These are phyloP conservation scores for Zoanthus solanderi DNA, from an alignment of 92 coral and sea anemone species.

Conservation along the genomic window DNA sequence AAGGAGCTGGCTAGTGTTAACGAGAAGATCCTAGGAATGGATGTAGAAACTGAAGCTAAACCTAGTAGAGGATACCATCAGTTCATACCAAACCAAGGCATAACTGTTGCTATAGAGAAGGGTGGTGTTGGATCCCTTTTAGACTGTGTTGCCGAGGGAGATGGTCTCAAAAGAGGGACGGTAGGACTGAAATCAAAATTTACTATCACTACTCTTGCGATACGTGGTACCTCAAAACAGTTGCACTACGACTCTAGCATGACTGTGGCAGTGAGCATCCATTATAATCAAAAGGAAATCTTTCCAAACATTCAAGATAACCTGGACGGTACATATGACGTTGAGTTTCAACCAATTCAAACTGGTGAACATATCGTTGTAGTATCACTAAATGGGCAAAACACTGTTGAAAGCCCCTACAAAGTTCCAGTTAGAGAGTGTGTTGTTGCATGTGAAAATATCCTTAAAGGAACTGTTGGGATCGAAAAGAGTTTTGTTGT, in stretches of 20 bases:
- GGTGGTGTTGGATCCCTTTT: constrained; percentile 46
- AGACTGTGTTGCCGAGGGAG: constrained; percentile 43
- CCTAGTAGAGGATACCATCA: constrained; percentile 43
- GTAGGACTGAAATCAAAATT: constrained; percentile 31
- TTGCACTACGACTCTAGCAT: constrained; percentile 30
- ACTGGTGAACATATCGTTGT: constrained; percentile 12
- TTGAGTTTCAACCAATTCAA: constrained; percentile 14
- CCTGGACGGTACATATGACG: constrained; percentile 18
- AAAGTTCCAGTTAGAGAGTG: constrained; percentile 34
- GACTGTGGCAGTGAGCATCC: constrained; percentile 15
- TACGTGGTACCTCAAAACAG: constrained; percentile 34
- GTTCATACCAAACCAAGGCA: constrained; percentile 29
- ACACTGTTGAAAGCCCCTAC: constrained; percentile 36
- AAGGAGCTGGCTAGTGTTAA: not conserved
- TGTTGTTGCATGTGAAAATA: constrained; percentile 26
- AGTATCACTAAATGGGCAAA: constrained; percentile 25
- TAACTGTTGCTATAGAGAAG: constrained; percentile 1
- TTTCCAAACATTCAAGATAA: constrained; percentile 13
- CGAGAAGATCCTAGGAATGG: not conserved
- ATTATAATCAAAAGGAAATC: not conserved
- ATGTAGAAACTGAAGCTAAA: constrained; percentile 21
- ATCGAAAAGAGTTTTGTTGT: constrained; percentile 36
- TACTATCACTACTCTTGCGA: constrained; percentile 33
- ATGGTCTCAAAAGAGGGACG: constrained; percentile 25
- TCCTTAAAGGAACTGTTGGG: constrained; percentile 42